Percentiles rank a stretch among this genome's conserved stretches.
These are phyloP conservation scores for Hirtodrosophila alboralis DNA, from an alignment of 2,888 invertebrate species.

Conservation along the genomic window DNA sequence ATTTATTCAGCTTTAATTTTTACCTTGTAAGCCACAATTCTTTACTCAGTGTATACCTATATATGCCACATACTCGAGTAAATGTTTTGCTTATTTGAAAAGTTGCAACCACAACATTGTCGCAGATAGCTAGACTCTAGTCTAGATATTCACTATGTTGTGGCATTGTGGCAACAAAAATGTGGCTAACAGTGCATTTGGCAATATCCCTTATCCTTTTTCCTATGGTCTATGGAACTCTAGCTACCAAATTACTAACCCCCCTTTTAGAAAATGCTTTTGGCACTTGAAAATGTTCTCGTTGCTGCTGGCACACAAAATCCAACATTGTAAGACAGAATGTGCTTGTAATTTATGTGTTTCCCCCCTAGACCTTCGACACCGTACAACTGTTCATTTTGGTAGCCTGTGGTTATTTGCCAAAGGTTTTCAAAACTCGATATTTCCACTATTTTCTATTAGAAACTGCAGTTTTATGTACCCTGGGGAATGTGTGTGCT, in stretches of 20 bases:
- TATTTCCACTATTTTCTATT: too few relatives aligned
- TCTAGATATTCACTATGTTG: conserved; percentile 16
- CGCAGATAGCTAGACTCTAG: conserved; percentile 9
- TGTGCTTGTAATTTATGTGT: conserved; percentile 49
- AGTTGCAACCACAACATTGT: conserved; percentile 50
- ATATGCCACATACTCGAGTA: conserved; percentile 2
- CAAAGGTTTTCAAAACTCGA: neutral
- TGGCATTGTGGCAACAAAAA: conserved; percentile 32
- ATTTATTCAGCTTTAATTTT: too few relatives aligned
- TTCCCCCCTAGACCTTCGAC: conserved; percentile 17
- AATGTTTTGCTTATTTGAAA: conserved; percentile 20
- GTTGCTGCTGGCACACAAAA: neutral
- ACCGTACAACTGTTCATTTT: conserved; percentile 17
- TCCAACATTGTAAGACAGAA: conserved; percentile 5
- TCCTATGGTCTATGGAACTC: conserved; percentile 19
- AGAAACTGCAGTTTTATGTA: too few relatives aligned
- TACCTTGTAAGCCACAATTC: too few relatives aligned
- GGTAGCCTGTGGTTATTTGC: conserved; percentile 15
- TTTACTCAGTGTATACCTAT: too few relatives aligned
- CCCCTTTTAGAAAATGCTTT: conserved; percentile 41
- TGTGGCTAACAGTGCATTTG: conserved; percentile 18
- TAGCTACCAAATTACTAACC: conserved; percentile 36
- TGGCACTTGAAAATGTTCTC: conserved; percentile 45
- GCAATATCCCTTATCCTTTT: conserved; percentile 27
- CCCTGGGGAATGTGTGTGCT: too few relatives aligned